Conservation (phyloP, 1,140 invertebrate genomes). For the Drosophila takahashii region DNA sequence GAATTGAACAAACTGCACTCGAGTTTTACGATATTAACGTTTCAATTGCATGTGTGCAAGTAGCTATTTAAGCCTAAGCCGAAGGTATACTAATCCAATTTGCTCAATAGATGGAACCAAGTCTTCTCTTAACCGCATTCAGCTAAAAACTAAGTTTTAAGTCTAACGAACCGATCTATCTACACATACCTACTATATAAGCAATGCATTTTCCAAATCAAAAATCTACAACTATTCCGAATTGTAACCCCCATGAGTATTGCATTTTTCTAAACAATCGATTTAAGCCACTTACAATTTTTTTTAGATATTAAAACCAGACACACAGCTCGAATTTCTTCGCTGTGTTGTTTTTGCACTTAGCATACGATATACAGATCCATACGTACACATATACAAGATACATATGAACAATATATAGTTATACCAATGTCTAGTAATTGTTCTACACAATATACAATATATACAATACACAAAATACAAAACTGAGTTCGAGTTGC, state of each 20-base stretch:
- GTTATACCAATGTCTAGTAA: slow-evolving; percentile 27
- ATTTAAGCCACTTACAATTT: slow-evolving; percentile 55
- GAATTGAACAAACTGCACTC: slow-evolving; percentile 28
- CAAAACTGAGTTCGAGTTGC: slow-evolving; percentile 48
- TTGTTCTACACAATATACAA: slow-evolving; percentile 20
- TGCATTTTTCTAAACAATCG: slow-evolving; percentile 62
- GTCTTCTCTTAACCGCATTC: slow-evolving; percentile 37
- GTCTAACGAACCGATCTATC: slow-evolving; percentile 20
- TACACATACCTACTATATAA: slow-evolving; percentile 21
- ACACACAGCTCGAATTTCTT: slow-evolving; percentile 17
- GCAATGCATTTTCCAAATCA: slow-evolving; percentile 61
- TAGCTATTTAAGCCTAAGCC: slow-evolving; percentile 60
- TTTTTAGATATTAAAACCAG: slow-evolving; percentile 42
- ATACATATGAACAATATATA: slow-evolving; percentile 52
- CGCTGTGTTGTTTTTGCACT: slow-evolving; percentile 8
- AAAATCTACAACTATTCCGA: slow-evolving; percentile 47
- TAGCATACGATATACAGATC: slow-evolving; percentile 43
- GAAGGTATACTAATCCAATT: slow-evolving; percentile 51
- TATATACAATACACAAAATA: slow-evolving; percentile 10
- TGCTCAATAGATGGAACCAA: slow-evolving; percentile 49
- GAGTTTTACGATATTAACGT: slow-evolving; percentile 67
- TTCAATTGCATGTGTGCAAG: slow-evolving; percentile 67
- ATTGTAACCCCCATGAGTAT: slow-evolving; percentile 65
- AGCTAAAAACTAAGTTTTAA: slow-evolving; percentile 25
- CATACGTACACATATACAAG: slow-evolving; percentile 48